Conservation (phyloP, 2,113 vertebrate genomes). For the Notothenia rossii region DNA sequence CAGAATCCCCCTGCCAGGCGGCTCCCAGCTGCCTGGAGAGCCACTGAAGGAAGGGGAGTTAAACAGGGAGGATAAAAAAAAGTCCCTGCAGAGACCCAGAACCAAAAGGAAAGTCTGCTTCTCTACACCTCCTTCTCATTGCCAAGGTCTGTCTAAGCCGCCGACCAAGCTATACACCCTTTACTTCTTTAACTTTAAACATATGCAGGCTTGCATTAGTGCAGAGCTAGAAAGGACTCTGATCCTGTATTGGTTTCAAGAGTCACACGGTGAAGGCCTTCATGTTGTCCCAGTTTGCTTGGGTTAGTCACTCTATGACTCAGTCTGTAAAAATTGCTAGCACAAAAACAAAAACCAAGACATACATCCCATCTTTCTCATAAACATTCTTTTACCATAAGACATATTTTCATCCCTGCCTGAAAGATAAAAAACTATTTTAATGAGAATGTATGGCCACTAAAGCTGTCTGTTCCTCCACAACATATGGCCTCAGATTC, state of each 20-base stretch:
- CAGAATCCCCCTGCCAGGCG: slow-evolving; percentile 73
- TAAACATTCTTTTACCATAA: slow-evolving; percentile 21
- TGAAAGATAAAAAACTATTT: neutral
- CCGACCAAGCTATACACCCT: slow-evolving; percentile 53
- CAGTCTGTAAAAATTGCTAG: neutral
- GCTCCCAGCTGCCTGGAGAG: slow-evolving; percentile 70
- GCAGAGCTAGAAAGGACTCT: slow-evolving; percentile 49
- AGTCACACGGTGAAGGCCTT: slow-evolving; percentile 13
- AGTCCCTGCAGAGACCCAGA: slow-evolving; percentile 57
- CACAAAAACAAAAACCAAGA: slow-evolving; percentile 9
- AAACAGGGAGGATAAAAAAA: slow-evolving; percentile 75
- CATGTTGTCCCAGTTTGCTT: neutral
- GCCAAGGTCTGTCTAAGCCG: slow-evolving; percentile 50
- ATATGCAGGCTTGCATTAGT: slow-evolving; percentile 56
- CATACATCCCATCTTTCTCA: slow-evolving; percentile 11
- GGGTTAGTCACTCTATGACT: neutral
- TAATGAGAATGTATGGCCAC: slow-evolving; percentile 7
- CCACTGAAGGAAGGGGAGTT: slow-evolving; percentile 72
- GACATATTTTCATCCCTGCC: neutral
- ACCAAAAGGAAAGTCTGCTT: slow-evolving; percentile 59
- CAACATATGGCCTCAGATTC: slow-evolving; percentile 19
- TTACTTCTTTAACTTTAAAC: slow-evolving; percentile 60
- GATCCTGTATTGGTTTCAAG: slow-evolving; percentile 38
- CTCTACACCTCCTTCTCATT: slow-evolving; percentile 57
- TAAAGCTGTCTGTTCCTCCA: slow-evolving; percentile 14